phyloP scores from a whole-genome alignment of 2,797 vertebrate species.

The Premnoplex brunnescens region DNA sequence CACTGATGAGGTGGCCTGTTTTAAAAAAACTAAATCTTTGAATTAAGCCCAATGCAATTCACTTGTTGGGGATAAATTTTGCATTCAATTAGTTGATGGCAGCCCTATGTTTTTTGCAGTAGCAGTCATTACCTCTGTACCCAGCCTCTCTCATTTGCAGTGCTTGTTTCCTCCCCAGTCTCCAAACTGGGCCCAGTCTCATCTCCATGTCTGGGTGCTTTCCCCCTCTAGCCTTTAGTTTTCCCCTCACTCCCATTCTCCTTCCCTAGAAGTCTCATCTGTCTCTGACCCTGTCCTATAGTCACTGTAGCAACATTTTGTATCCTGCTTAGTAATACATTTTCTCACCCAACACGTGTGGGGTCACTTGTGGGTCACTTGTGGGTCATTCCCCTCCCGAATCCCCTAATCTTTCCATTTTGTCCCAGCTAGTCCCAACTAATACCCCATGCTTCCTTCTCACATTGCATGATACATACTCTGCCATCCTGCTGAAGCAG shows the following conservation, averaged over 20 bases:
- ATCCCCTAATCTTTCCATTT: neutral
- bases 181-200: neutral
- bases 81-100: neutral
- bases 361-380: too few relatives aligned
- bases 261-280: neutral
- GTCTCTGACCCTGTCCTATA: neutral
- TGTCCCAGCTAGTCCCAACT: neutral
- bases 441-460: neutral
- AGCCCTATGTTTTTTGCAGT: neutral
- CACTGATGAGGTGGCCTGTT: neutral
- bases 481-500: neutral
- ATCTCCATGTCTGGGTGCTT: neutral
- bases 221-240: neutral
- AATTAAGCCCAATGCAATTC: neutral
- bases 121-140: neutral
- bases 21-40: neutral
- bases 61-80: neutral
- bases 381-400: rapidly evolving
- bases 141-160: neutral
- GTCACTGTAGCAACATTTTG: neutral
- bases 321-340: neutral
- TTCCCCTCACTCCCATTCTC: neutral
- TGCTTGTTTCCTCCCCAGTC: neutral
- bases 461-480: neutral
- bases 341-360: neutral